phyloP scores from a whole-genome alignment of 2,113 vertebrate genomes.

The Dromiciops gliroides region DNA sequence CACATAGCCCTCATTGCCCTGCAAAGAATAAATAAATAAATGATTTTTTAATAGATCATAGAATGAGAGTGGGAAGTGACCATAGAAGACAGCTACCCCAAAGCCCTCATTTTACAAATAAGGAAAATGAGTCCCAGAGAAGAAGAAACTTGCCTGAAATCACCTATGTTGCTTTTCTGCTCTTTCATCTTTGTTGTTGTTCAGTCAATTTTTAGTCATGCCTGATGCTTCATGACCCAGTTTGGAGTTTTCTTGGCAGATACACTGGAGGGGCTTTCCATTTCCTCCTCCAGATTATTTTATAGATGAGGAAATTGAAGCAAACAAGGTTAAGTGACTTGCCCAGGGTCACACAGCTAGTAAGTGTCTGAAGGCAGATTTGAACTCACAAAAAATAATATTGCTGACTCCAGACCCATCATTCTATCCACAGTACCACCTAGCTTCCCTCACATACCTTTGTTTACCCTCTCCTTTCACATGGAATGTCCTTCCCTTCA shows the following conservation, averaged over 20 bases:
- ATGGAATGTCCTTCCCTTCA: neutral
- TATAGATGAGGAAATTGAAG: neutral
- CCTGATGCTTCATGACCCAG: neutral
- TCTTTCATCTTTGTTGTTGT: neutral
- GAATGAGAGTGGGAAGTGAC: neutral
- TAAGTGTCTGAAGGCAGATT: neutral
- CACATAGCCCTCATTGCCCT: too few relatives aligned
- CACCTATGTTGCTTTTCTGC: neutral
- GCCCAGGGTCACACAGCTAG: neutral
- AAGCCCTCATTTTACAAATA: neutral
- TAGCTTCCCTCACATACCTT: neutral
- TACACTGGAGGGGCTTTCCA: neutral
- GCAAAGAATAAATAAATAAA: too few relatives aligned
- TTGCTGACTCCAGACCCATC: neutral
- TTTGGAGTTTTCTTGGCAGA: neutral
- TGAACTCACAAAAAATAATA: neutral
- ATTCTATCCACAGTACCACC: neutral
- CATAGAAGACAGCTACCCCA: neutral
- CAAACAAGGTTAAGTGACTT: neutral
- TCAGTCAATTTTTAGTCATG: neutral
- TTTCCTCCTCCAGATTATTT: neutral
- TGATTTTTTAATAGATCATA: too few relatives aligned
- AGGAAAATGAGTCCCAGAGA: neutral
- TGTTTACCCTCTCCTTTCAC: neutral
- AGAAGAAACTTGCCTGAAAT: neutral